These are phyloP conservation scores for Aleadryas rufinucha DNA, from an alignment of 2,113 vertebrate species.

Conservation along the genomic window DNA sequence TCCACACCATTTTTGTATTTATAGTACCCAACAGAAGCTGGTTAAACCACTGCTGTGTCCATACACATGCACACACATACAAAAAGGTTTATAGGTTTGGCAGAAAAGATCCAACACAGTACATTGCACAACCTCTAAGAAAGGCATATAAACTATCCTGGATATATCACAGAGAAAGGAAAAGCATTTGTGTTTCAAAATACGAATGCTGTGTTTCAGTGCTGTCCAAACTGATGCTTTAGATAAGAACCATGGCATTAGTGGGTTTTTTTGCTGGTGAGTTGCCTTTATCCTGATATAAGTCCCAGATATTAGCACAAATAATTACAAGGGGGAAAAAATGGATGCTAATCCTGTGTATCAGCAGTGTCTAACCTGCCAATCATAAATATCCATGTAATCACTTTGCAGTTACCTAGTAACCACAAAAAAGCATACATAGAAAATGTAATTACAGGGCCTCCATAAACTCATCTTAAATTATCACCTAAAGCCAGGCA, in stretches of 20 bases:
- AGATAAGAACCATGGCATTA: not conserved
- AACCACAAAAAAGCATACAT: constrained; percentile 26
- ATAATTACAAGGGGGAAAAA: not conserved
- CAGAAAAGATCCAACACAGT: fast-evolving
- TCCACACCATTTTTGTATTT: not conserved
- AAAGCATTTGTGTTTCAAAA: not conserved
- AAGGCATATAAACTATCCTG: not conserved
- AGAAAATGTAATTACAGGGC: constrained; percentile 11
- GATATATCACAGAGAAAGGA: not conserved
- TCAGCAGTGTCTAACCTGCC: not conserved
- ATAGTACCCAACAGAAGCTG: not conserved
- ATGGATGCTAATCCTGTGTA: not conserved
- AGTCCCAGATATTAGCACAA: not conserved
- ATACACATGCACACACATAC: fast-evolving
- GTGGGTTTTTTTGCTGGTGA: not conserved
- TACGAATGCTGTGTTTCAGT: not conserved
- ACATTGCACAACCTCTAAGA: not conserved
- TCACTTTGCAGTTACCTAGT: not conserved
- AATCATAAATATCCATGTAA: not conserved
- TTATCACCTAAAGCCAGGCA: constrained; percentile 28
- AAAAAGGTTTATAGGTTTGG: not conserved
- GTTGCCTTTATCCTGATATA: not conserved
- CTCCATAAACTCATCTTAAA: constrained; percentile 24
- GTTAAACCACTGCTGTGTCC: not conserved
- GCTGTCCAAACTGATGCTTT: not conserved